These are phyloP conservation scores for Aspidiotus rigidus DNA, from an alignment of 2,888 invertebrate genomes.

Conservation along the genomic window DNA sequence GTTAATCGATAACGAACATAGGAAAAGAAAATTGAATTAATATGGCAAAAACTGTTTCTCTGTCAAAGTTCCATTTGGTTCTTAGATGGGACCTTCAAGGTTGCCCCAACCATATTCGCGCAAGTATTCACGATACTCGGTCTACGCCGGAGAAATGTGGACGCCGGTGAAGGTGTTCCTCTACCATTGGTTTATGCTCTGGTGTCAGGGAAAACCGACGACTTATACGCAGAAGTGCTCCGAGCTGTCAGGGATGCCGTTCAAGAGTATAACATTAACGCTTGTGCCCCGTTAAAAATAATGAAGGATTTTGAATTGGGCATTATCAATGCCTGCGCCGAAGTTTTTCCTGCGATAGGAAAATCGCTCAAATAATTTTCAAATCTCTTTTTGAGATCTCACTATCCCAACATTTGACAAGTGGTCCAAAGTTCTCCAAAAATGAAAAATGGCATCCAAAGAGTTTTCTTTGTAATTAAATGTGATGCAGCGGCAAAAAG, in stretches of 20 bases:
- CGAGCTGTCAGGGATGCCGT: background rate
- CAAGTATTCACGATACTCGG: background rate
- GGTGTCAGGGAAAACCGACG: background rate
- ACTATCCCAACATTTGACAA: too few species aligned
- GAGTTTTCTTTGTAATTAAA: too few species aligned
- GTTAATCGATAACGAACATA: too few species aligned
- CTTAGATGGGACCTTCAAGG: slow-evolving; percentile 1
- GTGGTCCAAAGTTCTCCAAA: too few species aligned
- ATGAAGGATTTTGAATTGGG: background rate
- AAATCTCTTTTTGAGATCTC: too few species aligned
- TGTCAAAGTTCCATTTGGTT: slow-evolving; percentile 4
- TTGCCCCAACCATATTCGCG: background rate
- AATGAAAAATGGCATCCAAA: too few species aligned
- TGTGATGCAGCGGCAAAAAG: too few species aligned
- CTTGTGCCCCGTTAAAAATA: background rate
- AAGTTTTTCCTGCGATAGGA: background rate
- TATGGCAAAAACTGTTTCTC: too few species aligned
- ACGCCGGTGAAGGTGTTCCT: slow-evolving; percentile 1
- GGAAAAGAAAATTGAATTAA: too few species aligned
- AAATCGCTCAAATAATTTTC: too few species aligned
- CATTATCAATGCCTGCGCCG: background rate
- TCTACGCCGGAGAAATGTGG: background rate
- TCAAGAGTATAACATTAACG: background rate
- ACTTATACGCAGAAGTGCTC: background rate
- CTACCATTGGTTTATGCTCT: background rate